Evolutionary conservation across 2,113 vertebrate species (phyloP).

Genomic region (Silurus meridionalis): DNA sequence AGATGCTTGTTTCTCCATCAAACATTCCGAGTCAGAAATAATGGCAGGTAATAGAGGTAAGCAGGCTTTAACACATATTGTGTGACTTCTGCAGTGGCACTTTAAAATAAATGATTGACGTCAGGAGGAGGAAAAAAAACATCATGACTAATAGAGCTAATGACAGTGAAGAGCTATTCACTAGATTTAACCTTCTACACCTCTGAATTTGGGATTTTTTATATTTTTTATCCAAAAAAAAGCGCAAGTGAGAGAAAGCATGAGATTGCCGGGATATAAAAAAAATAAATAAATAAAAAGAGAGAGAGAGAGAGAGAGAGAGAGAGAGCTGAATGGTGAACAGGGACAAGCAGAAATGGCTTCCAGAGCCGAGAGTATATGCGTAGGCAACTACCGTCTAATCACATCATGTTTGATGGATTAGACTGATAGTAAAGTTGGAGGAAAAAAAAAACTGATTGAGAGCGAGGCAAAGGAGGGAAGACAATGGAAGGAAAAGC

Average conservation of each 20-base stretch:
- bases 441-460: neutral
- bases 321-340: neutral
- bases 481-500: neutral
- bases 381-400: slow-evolving; percentile 25
- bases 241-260: neutral
- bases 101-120: slow-evolving; percentile 22
- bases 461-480: slow-evolving; percentile 2
- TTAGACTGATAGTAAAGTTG: slow-evolving; percentile 32
- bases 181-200: neutral
- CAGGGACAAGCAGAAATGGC: slow-evolving; percentile 12
- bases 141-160: neutral
- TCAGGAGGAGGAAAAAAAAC: neutral
- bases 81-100: slow-evolving; percentile 1
- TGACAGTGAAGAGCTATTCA: neutral
- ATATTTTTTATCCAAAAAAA: neutral
- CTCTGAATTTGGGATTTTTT: too few relatives aligned
- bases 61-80: slow-evolving; percentile 8
- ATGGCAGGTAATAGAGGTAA: neutral
- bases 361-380: neutral
- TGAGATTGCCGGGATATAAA: neutral
- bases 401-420: slow-evolving; percentile 46
- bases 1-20: neutral
- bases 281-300: neutral
- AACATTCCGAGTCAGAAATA: neutral
- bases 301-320: neutral